Percentiles rank a stretch among this genome's conserved stretches.
Conservation (phyloP, 2,888 invertebrate genomes). For the Drosophila lacicola region DNA sequence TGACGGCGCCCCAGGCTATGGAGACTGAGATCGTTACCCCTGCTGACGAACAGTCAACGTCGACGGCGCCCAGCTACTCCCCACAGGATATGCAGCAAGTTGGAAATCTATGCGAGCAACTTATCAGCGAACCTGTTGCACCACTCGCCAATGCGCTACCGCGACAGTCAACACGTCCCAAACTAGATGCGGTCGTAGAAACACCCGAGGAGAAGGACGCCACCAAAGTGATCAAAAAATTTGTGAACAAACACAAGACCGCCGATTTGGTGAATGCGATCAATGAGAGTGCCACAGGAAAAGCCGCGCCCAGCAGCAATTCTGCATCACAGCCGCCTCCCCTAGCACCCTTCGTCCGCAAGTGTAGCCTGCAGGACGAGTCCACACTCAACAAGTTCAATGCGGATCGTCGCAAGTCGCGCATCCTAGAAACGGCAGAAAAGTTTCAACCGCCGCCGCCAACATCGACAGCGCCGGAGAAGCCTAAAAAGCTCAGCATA, state of each 20-base stretch:
- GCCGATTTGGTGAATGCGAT: constrained; percentile 84
- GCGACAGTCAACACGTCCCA: constrained; percentile 73
- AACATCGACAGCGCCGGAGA: constrained; percentile 82
- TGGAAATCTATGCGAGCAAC: constrained; percentile 82
- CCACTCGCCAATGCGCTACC: constrained; percentile 27
- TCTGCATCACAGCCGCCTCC: constrained; percentile 27
- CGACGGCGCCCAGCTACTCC: constrained; percentile 61
- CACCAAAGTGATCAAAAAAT: constrained; percentile 84
- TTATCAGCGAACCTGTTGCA: constrained; percentile 64
- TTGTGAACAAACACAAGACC: constrained; percentile 85
- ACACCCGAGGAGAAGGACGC: constrained; percentile 83
- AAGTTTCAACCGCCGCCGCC: constrained; percentile 87
- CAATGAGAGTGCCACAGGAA: constrained; percentile 63
- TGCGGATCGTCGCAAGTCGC: constrained; percentile 88
- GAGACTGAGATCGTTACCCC: constrained; percentile 72
- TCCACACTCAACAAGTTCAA: constrained; percentile 84
- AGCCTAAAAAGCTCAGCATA: constrained; percentile 92
- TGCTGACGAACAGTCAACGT: constrained; percentile 49
- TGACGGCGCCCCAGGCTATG: constrained; percentile 60
- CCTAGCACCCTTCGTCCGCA: constrained; percentile 76
- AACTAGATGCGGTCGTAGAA: constrained; percentile 81
- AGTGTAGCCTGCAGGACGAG: constrained; percentile 84
- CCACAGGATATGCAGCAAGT: constrained; percentile 79
- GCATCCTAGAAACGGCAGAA: constrained; percentile 90
- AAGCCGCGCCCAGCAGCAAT: constrained; percentile 23